A percentile compares a stretch with the other conserved stretches of the same genome.
These are phyloP conservation scores for Typhlomys cinereus DNA, from an alignment of 2,113 vertebrate species.

Conservation along the genomic window DNA sequence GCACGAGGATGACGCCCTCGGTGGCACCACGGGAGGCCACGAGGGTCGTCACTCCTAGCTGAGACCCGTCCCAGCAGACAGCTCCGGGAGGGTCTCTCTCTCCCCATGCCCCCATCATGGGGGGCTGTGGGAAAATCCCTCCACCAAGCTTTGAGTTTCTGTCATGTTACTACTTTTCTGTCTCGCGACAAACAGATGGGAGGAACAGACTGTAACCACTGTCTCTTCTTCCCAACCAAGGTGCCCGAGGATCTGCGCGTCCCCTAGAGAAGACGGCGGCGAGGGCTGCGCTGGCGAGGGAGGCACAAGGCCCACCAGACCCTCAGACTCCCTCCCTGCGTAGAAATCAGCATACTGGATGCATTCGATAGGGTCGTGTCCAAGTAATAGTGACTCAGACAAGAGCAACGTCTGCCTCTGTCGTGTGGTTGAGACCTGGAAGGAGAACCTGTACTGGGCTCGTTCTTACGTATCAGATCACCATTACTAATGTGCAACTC, in stretches of 20 bases:
- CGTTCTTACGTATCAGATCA: background rate
- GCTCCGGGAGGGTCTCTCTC: background rate
- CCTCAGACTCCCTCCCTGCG: background rate
- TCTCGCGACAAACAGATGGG: slow-evolving; percentile 52
- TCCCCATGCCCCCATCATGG: background rate
- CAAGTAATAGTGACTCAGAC: slow-evolving; percentile 9
- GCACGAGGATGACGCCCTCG: too few relatives aligned
- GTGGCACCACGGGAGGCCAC: too few relatives aligned
- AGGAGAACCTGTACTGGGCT: background rate
- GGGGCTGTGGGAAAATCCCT: background rate
- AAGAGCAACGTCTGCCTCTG: background rate
- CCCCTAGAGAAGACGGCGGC: background rate
- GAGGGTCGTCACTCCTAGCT: too few relatives aligned
- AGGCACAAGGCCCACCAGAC: background rate
- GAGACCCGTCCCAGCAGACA: too few relatives aligned
- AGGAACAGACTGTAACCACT: slow-evolving; percentile 59
- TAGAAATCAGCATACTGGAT: background rate
- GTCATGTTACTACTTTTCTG: background rate
- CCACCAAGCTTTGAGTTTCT: background rate
- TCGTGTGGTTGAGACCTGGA: background rate
- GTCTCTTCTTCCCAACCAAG: slow-evolving; percentile 58
- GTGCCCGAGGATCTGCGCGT: slow-evolving; percentile 54
- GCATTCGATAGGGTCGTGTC: background rate
- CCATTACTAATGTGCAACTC: background rate
- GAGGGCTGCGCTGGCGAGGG: background rate